These are phyloP conservation scores for Torymus texanus DNA, from an alignment of 2,888 invertebrate species.

Conservation along the genomic window DNA sequence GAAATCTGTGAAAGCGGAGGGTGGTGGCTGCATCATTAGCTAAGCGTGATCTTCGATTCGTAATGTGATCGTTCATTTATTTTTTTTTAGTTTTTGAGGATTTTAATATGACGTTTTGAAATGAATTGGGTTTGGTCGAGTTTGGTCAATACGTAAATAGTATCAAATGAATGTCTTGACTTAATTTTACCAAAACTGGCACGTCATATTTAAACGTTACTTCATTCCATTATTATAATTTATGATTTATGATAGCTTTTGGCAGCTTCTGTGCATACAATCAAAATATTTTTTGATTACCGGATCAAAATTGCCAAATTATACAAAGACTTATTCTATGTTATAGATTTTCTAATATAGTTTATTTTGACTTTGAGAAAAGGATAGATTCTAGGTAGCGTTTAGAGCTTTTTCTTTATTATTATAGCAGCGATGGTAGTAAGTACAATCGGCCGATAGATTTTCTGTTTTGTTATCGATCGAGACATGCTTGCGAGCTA, in stretches of 20 bases:
- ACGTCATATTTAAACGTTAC: not conserved
- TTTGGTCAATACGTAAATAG: not conserved
- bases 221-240: constrained; percentile 6
- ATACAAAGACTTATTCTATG: constrained; percentile 45
- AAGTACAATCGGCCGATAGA: not conserved
- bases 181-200: not conserved
- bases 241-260: constrained; percentile 9
- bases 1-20: constrained; percentile 51
- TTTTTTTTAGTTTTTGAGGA: not conserved
- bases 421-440: not conserved
- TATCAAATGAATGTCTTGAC: not conserved
- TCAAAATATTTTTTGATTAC: constrained; percentile 22
- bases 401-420: constrained; percentile 31
- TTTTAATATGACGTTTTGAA: constrained; percentile 4
- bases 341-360: constrained; percentile 48
- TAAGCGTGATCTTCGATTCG: constrained; percentile 15
- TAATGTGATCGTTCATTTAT: no score
- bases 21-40: constrained; percentile 53
- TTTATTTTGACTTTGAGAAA: constrained; percentile 47
- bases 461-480: constrained; percentile 35
- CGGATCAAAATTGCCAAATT: constrained; percentile 2
- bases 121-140: constrained; percentile 3
- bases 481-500: constrained; percentile 14
- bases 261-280: constrained; percentile 12
- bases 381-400: constrained; percentile 1